These are phyloP conservation scores for Microtus pennsylvanicus DNA, from an alignment of 2,113 vertebrate species.

Conservation along the genomic window DNA sequence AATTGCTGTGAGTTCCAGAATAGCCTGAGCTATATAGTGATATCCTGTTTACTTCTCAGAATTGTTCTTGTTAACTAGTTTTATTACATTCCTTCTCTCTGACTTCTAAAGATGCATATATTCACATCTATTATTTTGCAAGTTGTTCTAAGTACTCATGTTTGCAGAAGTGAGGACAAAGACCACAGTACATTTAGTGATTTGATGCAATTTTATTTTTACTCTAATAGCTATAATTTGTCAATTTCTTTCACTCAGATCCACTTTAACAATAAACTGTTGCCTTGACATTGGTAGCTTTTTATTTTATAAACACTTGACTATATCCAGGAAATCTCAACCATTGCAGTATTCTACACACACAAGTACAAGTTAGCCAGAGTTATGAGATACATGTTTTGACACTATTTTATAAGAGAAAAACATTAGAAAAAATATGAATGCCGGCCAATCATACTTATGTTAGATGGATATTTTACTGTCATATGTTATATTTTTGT, in stretches of 20 bases:
- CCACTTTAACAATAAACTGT: neutral
- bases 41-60: neutral
- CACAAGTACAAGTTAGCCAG: neutral
- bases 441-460: neutral
- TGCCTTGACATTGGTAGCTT: neutral
- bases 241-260: neutral
- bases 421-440: neutral
- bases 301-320: conserved; percentile 22
- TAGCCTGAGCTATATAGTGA: neutral
- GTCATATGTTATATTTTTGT: neutral
- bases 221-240: neutral
- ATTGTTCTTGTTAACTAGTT: neutral
- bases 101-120: conserved; percentile 36
- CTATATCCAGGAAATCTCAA: neutral
- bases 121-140: neutral
- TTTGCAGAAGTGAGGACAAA: neutral
- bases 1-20: neutral
- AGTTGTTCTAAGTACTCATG: neutral
- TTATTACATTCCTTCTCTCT: neutral
- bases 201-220: conserved; percentile 40
- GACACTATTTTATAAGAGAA: neutral
- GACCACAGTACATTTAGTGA: neutral
- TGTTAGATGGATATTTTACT: neutral
- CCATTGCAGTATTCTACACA: neutral
- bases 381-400: neutral